Evolutionary conservation across 1,140 invertebrate species (phyloP).

Genomic region (Caenorhabditis remanei): DNA sequence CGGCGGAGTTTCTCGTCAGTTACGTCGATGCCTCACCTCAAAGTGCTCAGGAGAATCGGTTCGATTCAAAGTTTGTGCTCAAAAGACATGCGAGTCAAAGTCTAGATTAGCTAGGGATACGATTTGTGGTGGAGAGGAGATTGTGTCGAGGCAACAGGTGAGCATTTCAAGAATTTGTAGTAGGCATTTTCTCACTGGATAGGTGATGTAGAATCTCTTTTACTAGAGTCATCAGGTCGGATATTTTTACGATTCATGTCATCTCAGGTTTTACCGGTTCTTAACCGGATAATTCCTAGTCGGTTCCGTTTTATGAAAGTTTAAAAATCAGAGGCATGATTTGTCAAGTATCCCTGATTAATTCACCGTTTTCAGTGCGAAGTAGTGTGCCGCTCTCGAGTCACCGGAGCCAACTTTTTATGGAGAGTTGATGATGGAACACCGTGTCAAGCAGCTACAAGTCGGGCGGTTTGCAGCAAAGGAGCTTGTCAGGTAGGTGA

Average conservation of each 20-base stretch:
- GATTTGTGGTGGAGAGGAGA: constrained; percentile 57
- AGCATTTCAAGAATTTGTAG: no score
- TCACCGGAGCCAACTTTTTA: constrained; percentile 60
- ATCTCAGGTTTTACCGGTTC: no score
- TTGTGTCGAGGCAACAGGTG: constrained; percentile 58
- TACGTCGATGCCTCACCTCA: constrained; percentile 70
- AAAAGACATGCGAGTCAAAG: constrained; percentile 56
- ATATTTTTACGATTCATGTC: no score
- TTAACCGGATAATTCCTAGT: no score
- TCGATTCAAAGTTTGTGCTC: constrained; percentile 48
- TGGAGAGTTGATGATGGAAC: constrained; percentile 66
- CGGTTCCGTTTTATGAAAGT: background rate
- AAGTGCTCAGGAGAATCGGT: constrained; percentile 68
- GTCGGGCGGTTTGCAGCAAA: constrained; percentile 55
- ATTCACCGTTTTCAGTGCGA: constrained; percentile 35
- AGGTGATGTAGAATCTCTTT: no score
- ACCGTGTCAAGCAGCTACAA: constrained; percentile 57
- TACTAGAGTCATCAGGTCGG: no score
- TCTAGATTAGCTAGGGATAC: constrained; percentile 62
- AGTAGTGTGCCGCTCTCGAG: constrained; percentile 56
- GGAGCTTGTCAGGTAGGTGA: constrained; percentile 59
- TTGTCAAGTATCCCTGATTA: background rate
- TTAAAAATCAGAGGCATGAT: background rate
- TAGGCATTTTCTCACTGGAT: no score
- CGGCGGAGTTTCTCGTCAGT: constrained; percentile 68